phyloP scores from a whole-genome alignment of 2,888 invertebrate species.

The Synergus laeviventris region DNA sequence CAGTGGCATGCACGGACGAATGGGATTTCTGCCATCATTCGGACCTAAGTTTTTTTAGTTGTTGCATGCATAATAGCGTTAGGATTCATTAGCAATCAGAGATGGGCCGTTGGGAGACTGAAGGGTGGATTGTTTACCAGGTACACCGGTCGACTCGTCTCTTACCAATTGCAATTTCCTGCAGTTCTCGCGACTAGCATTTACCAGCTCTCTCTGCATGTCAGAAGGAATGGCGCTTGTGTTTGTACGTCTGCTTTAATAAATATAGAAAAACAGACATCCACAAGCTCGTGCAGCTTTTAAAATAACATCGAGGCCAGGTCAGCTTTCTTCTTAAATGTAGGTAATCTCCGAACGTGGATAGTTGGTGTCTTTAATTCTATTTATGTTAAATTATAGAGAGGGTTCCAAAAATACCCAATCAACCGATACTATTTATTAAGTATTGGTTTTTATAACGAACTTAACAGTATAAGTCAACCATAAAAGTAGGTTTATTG shows the following conservation, averaged over 20 bases:
- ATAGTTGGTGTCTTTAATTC: neutral
- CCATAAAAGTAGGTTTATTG: too few species aligned
- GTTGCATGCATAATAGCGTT: conserved; percentile 75
- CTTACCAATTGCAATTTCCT: conserved; percentile 52
- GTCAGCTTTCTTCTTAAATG: neutral
- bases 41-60: conserved; percentile 70
- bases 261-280: neutral
- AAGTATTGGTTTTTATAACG: too few species aligned
- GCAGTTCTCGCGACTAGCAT: conserved; percentile 40
- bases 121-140: conserved; percentile 72
- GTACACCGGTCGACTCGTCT: conserved; percentile 52
- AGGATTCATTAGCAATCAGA: conserved; percentile 77
- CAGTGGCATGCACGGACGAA: conserved; percentile 55
- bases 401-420: too few species aligned
- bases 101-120: conserved; percentile 65
- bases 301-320: neutral
- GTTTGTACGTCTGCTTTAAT: neutral
- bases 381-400: neutral
- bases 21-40: conserved; percentile 60
- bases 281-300: neutral
- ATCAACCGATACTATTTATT: too few species aligned
- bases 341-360: neutral
- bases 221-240: neutral
- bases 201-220: conserved; percentile 30
- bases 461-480: too few species aligned